A percentile compares a stretch with the other conserved stretches of the same genome.
These are phyloP conservation scores for Temnothorax ravouxi DNA, from an alignment of 2,888 invertebrate genomes.

Conservation along the genomic window DNA sequence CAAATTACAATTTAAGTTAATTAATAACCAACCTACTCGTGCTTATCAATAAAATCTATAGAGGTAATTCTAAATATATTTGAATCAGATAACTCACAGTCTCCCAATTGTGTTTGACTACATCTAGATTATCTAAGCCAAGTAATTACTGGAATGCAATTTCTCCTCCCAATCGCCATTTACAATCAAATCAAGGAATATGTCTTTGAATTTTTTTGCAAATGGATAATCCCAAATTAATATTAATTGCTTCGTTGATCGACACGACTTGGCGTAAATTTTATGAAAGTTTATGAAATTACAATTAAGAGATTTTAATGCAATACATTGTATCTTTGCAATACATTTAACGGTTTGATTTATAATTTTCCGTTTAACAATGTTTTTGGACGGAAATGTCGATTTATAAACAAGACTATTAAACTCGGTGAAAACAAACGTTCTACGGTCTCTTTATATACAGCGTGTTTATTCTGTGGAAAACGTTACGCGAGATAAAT, in stretches of 20 bases:
- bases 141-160: conserved; percentile 3
- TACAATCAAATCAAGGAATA: neutral
- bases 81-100: conserved; percentile 1
- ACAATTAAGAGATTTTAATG: conserved; percentile 16
- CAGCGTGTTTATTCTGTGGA: neutral
- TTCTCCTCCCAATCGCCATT: neutral
- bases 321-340: neutral
- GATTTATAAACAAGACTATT: neutral
- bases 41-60: neutral
- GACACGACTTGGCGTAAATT: neutral
- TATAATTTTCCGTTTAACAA: neutral
- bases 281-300: conserved; percentile 15
- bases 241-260: neutral
- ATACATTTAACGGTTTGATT: neutral
- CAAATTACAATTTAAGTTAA: conserved; percentile 21
- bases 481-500: neutral
- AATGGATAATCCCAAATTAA: neutral
- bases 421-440: neutral
- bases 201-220: neutral
- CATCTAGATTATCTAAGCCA: neutral
- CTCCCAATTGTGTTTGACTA: conserved; percentile 5
- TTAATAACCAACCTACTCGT: neutral
- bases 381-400: neutral
- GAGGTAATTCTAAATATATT: neutral
- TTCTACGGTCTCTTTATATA: neutral